Base-by-base conservation (phyloP, 2,113 vertebrate species). In the Lophius piscatorius region DNA sequence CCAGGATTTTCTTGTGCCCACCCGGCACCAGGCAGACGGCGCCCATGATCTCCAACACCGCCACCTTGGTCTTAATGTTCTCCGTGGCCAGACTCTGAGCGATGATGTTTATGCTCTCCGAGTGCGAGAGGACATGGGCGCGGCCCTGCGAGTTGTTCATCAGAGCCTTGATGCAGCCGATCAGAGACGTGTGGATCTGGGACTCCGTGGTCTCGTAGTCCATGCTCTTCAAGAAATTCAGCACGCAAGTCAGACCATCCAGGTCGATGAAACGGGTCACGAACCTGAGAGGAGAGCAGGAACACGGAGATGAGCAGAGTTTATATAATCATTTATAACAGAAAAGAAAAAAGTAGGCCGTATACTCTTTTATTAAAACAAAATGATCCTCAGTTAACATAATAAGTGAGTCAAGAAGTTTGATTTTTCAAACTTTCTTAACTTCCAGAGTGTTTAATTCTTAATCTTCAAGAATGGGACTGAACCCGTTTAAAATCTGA, bases 141-240 rank as follows among this genome's bases (percentile, higher is more conserved):
- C 98, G 91, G 48, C 98, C 98, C 87, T 97, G 95, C 55, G 98
- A 98, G 91, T 99, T 99, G 92, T 99, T 99, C 98, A 99, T 98
- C 80, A 99, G 92, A 2, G 97, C 98, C 84, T 99, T 99, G 87
- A 99, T 96, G 88, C 98, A 99, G 24, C 98, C 98, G 22, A 99
- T 99, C 65, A 99, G 95, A 4, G 98, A 98, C 73, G 97, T 99
- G 92, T 99, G 98, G 92, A 99, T 97, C 81, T 94, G 96, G 8
- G 96, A 98, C 83, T 99, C 96, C 0, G 96, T 94, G 2, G 96
- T 99, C 91, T 98, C 98, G 3, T 97, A 98, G 92, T 99, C 98
- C 98, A 99, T 99, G 78, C 90, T 98, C 91, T 96, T 98, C 71
- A 98, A 90, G 63, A 99, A 99, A 88, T 98, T 98, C 49, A 99